Conservation (phyloP, 2,113 vertebrate species). For the Pteruthius melanotis region DNA sequence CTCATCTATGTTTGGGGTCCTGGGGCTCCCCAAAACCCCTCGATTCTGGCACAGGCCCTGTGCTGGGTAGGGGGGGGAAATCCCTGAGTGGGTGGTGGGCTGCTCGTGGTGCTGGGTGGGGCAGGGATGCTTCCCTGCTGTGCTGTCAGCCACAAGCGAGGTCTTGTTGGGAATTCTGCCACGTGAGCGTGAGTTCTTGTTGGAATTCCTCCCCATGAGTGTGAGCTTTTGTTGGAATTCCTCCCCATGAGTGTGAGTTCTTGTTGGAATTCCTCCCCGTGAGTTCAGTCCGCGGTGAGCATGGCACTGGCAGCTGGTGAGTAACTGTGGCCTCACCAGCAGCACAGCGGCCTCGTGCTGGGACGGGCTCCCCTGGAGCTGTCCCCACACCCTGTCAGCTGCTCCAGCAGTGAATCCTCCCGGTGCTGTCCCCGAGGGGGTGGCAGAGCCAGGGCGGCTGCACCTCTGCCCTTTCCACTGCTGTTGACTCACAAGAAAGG, state of each 20-base stretch:
- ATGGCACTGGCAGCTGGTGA: background rate
- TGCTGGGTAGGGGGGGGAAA: no score
- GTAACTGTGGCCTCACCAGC: background rate
- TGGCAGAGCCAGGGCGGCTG: fast-evolving
- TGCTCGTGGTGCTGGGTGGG: background rate
- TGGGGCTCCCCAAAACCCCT: background rate
- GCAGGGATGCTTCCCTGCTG: background rate
- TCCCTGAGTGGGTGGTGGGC: fast-evolving
- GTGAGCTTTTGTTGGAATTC: background rate
- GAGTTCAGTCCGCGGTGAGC: fast-evolving
- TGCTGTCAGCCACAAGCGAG: background rate
- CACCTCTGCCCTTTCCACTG: background rate
- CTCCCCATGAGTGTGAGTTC: background rate
- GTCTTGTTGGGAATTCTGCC: background rate
- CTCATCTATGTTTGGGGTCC: fast-evolving
- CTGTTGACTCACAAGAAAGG: background rate
- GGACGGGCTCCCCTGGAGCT: background rate
- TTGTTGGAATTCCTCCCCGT: background rate
- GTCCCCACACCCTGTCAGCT: background rate
- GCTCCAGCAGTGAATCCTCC: background rate
- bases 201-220: background rate
- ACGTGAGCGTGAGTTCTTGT: background rate
- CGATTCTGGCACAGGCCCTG: fast-evolving
- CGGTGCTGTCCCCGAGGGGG: background rate
- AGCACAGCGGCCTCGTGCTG: fast-evolving